Percentiles rank a stretch among this genome's conserved stretches.
Evolutionary conservation across 2,888 invertebrate species (phyloP).

Genomic region (Drosophila rubida): DNA sequence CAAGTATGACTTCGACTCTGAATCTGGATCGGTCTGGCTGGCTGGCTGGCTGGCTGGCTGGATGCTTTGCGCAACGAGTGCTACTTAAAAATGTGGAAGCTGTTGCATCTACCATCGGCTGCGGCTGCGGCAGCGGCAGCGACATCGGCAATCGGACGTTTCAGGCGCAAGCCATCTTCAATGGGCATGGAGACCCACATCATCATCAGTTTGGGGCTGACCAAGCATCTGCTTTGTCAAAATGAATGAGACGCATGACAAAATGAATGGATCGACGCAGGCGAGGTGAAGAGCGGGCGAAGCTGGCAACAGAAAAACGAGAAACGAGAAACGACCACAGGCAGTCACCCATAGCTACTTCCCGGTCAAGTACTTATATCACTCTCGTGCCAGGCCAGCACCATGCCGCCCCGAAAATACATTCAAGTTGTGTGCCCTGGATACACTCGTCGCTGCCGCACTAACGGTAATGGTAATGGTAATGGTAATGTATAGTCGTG

Average conservation of each 20-base stretch:
- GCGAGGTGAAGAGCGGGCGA: neutral
- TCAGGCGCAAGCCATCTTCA: conserved; percentile 44
- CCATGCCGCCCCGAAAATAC: neutral
- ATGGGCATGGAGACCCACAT: conserved; percentile 20
- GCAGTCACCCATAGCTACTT: conserved; percentile 51
- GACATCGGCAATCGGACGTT: conserved; percentile 24
- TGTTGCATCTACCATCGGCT: conserved; percentile 63
- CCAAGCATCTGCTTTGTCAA: conserved; percentile 69
- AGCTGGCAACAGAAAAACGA: neutral
- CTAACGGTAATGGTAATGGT: conserved; percentile 17
- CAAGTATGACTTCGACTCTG: conserved; percentile 16
- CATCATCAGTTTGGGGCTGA: conserved; percentile 30
- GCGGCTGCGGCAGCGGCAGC: no score
- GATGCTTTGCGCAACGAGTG: conserved; percentile 6
- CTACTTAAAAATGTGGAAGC: conserved; percentile 48
- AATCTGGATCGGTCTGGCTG: neutral
- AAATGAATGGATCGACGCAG: conserved; percentile 63
- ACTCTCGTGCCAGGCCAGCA: neutral
- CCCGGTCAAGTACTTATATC: conserved; percentile 29
- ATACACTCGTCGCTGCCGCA: neutral
- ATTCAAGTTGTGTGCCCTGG: conserved; percentile 4
- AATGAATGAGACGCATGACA: conserved; percentile 57
- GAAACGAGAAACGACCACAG: conserved; percentile 37
- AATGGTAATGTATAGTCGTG: conserved; percentile 29
- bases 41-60: conserved; percentile 3